Conservation (phyloP, 2,888 invertebrate genomes). For the Lasioglossum pauxillum region DNA sequence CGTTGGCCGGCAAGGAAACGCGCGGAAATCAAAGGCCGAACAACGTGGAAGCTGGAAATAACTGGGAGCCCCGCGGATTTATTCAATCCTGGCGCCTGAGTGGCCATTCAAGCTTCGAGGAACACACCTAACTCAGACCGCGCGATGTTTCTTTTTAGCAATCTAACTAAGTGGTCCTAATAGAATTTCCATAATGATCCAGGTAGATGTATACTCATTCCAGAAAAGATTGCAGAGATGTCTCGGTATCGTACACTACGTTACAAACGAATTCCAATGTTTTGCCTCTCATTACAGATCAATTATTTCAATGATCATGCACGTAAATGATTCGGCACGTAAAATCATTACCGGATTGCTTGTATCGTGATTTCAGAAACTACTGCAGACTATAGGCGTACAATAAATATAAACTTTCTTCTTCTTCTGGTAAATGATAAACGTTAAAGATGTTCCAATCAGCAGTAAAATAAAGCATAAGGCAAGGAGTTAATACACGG, state of each 20-base stretch:
- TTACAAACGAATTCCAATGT: neutral
- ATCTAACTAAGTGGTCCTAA: neutral
- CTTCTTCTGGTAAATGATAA: neutral
- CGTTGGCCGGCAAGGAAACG: neutral
- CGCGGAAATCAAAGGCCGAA: constrained; percentile 26
- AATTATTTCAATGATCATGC: neutral
- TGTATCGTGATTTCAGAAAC: too few species aligned
- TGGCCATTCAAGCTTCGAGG: neutral
- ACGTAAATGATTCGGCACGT: neutral
- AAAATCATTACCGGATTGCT: too few species aligned
- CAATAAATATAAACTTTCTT: neutral
- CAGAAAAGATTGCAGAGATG: neutral
- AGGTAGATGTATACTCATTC: neutral
- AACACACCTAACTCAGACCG: neutral
- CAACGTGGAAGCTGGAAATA: constrained; percentile 3
- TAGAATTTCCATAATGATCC: neutral
- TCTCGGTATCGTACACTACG: neutral
- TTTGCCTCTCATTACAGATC: neutral
- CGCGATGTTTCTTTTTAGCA: neutral
- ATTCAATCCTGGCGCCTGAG: neutral
- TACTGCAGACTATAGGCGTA: neutral
- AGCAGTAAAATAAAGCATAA: neutral
- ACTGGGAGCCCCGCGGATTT: constrained; percentile 14
- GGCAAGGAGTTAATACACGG: neutral
- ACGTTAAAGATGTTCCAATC: neutral